Percentiles rank a stretch among this genome's conserved stretches.
Conservation (phyloP, 2,113 vertebrate genomes). For the Sciurus niger region DNA sequence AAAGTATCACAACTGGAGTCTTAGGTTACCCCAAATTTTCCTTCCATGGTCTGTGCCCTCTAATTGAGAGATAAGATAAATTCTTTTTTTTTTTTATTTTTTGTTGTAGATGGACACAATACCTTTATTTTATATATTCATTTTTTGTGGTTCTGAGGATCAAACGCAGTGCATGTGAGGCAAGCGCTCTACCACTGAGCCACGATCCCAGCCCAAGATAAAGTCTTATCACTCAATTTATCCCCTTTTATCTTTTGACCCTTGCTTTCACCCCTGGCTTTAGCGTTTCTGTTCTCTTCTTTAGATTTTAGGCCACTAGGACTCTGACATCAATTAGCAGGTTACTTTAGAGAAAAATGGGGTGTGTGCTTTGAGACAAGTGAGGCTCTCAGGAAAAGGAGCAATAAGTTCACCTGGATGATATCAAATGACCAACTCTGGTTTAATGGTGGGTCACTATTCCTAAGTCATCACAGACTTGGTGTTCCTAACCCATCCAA, state of each 20-base stretch:
- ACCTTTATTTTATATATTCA: too few species aligned
- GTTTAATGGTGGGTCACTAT: neutral
- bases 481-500: neutral
- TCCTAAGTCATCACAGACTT: neutral
- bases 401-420: neutral
- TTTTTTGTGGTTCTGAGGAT: too few species aligned
- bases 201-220: too few species aligned
- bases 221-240: neutral
- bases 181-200: too few species aligned
- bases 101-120: too few species aligned
- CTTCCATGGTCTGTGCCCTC: neutral
- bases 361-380: neutral
- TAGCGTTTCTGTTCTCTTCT: neutral
- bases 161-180: too few species aligned
- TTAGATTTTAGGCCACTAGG: neutral
- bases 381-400: neutral
- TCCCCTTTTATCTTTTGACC: neutral
- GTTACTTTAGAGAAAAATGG: neutral
- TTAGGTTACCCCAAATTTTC: neutral
- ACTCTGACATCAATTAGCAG: neutral
- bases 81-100: neutral
- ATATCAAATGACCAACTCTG: neutral
- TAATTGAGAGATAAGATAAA: too few species aligned
- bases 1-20: neutral
- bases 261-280: neutral